Evolutionary conservation across 1,140 invertebrate species (phyloP).

Genomic region (Campoletis sonorensis): DNA sequence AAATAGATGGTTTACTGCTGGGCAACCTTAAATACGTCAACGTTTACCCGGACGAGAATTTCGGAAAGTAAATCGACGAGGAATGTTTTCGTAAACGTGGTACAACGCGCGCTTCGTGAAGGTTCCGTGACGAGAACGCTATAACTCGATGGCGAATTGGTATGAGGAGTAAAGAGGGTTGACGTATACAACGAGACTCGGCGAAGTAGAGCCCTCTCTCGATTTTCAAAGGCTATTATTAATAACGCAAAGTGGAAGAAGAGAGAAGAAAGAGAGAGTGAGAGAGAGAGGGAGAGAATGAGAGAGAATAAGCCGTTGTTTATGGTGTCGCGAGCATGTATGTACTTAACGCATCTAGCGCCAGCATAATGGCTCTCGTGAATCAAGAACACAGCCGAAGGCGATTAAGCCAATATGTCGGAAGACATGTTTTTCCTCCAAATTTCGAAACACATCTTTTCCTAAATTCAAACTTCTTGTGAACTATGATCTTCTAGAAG

Average conservation of each 20-base stretch:
- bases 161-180: neutral
- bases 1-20: slow-evolving; percentile 75
- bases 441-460: slow-evolving; percentile 25
- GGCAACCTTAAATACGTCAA: slow-evolving; percentile 75
- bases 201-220: slow-evolving; percentile 22
- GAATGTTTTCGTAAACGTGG: slow-evolving; percentile 73
- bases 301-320: slow-evolving; percentile 55
- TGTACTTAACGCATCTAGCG: slow-evolving; percentile 46
- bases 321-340: slow-evolving; percentile 59
- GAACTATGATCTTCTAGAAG: neutral
- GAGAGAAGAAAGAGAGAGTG: neutral
- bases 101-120: slow-evolving; percentile 3
- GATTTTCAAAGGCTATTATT: slow-evolving; percentile 65
- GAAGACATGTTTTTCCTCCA: slow-evolving; percentile 1
- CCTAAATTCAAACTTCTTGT: neutral
- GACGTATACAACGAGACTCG: slow-evolving; percentile 24
- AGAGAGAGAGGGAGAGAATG: neutral
- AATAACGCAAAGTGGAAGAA: slow-evolving; percentile 60
- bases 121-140: slow-evolving; percentile 55
- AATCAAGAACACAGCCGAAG: slow-evolving; percentile 32
- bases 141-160: slow-evolving; percentile 64
- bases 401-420: slow-evolving; percentile 30
- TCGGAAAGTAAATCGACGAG: slow-evolving; percentile 73
- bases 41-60: slow-evolving; percentile 71
- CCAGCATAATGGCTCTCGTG: neutral